A percentile compares a stretch with the other conserved stretches of the same genome.
phyloP scores from a whole-genome alignment of 2,797 vertebrate species.

The Oceanodroma leucorhoa region DNA sequence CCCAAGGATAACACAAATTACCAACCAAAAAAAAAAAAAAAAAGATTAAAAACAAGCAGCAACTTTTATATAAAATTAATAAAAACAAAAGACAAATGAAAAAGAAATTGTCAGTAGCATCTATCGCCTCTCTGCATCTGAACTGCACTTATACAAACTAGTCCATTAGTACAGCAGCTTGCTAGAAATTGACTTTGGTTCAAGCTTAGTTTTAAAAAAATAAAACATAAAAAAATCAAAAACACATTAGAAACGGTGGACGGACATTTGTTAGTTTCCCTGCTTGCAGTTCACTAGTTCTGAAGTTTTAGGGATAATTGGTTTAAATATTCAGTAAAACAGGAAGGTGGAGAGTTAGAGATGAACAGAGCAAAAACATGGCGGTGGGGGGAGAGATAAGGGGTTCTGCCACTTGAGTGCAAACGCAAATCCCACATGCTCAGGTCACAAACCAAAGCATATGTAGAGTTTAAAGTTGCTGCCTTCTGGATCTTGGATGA shows the following conservation, averaged over 20 bases:
- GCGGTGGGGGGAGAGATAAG: slow-evolving; percentile 43
- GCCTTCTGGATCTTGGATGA: slow-evolving; percentile 44
- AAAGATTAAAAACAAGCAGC: slow-evolving; percentile 82
- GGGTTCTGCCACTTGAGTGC: slow-evolving; percentile 68
- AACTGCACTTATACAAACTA: slow-evolving; percentile 84
- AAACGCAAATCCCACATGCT: slow-evolving; percentile 41
- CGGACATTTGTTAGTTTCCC: slow-evolving; percentile 79
- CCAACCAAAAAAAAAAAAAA: slow-evolving; percentile 55
- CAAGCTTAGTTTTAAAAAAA: slow-evolving; percentile 97
- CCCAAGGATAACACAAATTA: slow-evolving; percentile 78
- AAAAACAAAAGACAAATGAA: slow-evolving; percentile 77
- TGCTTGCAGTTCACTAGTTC: slow-evolving; percentile 81
- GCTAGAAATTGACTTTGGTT: slow-evolving; percentile 99
- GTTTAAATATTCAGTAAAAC: slow-evolving; percentile 66
- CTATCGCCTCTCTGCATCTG: slow-evolving; percentile 84
- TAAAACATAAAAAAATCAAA: slow-evolving; percentile 75
- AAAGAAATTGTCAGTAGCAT: slow-evolving; percentile 90
- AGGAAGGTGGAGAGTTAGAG: slow-evolving; percentile 65
- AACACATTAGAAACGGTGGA: slow-evolving; percentile 74
- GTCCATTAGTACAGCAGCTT: slow-evolving; percentile 95
- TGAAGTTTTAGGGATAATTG: slow-evolving; percentile 58
- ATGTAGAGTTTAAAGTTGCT: slow-evolving; percentile 24
- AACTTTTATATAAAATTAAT: slow-evolving; percentile 83
- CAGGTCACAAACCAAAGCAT: slow-evolving; percentile 13
- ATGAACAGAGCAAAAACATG: slow-evolving; percentile 58